These are phyloP conservation scores for Apodemus agrarius DNA, from an alignment of 2,797 vertebrate genomes.

Conservation along the genomic window DNA sequence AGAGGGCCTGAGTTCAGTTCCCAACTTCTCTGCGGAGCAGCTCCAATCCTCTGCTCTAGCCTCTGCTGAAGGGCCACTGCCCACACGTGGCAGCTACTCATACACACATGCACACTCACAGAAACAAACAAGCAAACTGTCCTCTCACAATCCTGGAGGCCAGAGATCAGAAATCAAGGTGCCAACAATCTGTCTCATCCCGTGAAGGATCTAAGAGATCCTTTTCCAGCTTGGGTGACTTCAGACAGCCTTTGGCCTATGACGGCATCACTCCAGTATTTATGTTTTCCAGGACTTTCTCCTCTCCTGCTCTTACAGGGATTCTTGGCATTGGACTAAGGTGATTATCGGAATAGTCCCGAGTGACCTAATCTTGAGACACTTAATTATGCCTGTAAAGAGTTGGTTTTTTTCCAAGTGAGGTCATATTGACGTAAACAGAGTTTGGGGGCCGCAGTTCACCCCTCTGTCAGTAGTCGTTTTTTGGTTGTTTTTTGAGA, in stretches of 20 bases:
- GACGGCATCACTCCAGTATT: neutral
- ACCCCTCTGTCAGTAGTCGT: neutral
- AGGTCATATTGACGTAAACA: neutral
- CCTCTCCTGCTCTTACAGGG: neutral
- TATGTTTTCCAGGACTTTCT: neutral
- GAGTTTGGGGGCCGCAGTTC: neutral
- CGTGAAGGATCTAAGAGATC: neutral
- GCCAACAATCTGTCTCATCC: neutral
- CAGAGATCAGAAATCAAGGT: neutral
- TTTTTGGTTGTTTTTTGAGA: neutral
- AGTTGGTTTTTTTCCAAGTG: neutral
- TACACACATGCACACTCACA: no score
- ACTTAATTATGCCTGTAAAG: constrained; percentile 1
- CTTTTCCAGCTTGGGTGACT: neutral
- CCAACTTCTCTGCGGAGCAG: neutral
- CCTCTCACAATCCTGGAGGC: neutral
- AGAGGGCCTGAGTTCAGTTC: neutral
- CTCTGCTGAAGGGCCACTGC: neutral
- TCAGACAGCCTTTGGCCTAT: neutral
- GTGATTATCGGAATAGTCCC: neutral
- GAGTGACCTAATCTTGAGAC: neutral
- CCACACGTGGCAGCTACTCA: no score
- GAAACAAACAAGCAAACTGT: neutral
- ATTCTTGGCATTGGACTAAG: neutral
- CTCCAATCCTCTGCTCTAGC: neutral